Base-by-base conservation (phyloP, 2,888 invertebrate genomes). In the Drosophila meridiana region DNA sequence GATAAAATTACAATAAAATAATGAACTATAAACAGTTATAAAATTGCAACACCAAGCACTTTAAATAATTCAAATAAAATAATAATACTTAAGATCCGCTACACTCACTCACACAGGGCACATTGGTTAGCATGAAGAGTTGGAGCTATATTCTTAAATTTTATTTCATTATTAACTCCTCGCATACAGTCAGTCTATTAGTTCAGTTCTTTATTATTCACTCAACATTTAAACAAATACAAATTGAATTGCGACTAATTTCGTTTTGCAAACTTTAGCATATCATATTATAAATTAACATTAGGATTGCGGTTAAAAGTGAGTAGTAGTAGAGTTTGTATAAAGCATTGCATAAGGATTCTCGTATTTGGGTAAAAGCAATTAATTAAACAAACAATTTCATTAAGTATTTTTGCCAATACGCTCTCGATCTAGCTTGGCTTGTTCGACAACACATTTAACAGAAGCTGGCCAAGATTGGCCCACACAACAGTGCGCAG, bases 1-100 rank as follows among this genome's bases (percentile, higher is more conserved):
- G 84, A 91, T 90, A 87, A 91, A 79, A 80, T 83, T 82, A 83
- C 76, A 83, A 75, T 76, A 77, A 86, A 89, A 76, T 78, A 77
- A 80, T 75, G 76, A 80, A 85, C 65, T 75, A 72, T 59, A 60
- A 82, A 78, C 66, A 56, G 65, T 50, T 48, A 57, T 55, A 52
- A 69, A 73, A 62, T 70, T 71, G 80, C 73, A 60, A 34, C 47
- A 58, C 64, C 71, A 82, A 80, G 84, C 82, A 80, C 69, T 71
- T 81, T 48, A 72, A 79, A 72, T 72, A 66, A 9, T 47, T 40
- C 64, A 72, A 72, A 71, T 59, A 20, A 50, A 64, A 61, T 65
- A 58, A 62, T 47, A 57, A 67, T 58, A 73, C 69, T 40, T 59
- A 3, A n/a, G 20, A 30, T 69, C 61, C 71, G 61, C 76, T 78